Conservation (phyloP, 2,113 vertebrate species). For the Penelope pileata region DNA sequence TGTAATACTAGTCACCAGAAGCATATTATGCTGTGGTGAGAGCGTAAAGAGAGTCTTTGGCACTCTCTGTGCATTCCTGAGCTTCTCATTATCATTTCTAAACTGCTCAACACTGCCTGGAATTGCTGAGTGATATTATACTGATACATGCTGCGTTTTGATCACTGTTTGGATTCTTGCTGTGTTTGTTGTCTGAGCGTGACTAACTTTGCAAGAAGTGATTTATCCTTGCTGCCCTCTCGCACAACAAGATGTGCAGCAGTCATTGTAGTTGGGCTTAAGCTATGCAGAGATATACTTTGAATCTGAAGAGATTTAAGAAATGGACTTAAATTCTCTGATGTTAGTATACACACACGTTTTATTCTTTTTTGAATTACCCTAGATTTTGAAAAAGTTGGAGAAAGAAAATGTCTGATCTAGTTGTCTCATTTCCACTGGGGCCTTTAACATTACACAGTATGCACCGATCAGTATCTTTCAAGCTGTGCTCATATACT, state of each 20-base stretch:
- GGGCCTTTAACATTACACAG: background rate
- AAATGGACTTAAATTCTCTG: background rate
- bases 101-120: background rate
- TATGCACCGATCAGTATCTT: background rate
- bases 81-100: background rate
- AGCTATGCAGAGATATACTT: background rate
- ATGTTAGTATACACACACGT: background rate
- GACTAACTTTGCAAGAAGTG: background rate
- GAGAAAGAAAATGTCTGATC: background rate
- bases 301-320: background rate
- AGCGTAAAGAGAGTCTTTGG: background rate
- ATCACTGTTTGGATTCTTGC: slow-evolving; percentile 11
- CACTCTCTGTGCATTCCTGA: background rate
- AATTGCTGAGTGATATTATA: background rate
- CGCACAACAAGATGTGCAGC: background rate
- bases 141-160: background rate
- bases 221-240: background rate
- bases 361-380: background rate
- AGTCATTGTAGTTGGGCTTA: background rate
- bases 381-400: background rate
- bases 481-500: slow-evolving; percentile 31
- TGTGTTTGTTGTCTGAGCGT: background rate
- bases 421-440: background rate
- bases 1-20: background rate
- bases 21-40: background rate